Conservation (phyloP, 2,797 vertebrate species). For the Protonibea diacanthus region DNA sequence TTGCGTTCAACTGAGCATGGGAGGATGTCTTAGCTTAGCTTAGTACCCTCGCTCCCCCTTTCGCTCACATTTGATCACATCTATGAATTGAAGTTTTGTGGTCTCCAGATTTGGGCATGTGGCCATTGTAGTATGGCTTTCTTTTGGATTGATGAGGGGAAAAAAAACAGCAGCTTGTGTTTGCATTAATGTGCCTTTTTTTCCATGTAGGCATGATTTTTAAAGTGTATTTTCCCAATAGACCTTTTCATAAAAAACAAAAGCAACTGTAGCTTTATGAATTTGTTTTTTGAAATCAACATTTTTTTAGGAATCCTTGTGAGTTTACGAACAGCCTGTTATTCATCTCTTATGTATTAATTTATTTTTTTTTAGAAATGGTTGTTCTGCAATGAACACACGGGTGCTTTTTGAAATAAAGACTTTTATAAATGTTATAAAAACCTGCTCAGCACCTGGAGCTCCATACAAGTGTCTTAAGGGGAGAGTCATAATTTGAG, state of each 20-base stretch:
- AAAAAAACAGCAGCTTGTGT: background rate
- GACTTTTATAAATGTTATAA: background rate
- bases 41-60: slow-evolving; percentile 58
- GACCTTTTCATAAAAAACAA: background rate
- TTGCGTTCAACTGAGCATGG: slow-evolving; percentile 66
- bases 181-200: background rate
- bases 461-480: background rate
- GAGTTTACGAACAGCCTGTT: too few species aligned
- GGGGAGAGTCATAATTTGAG: slow-evolving; percentile 38
- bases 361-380: too few species aligned
- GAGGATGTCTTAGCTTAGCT: slow-evolving; percentile 72
- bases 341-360: too few species aligned
- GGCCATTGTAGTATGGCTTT: slow-evolving; percentile 14
- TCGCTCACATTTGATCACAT: slow-evolving; percentile 59
- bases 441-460: background rate
- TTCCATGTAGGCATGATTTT: background rate
- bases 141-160: background rate
- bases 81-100: slow-evolving; percentile 59
- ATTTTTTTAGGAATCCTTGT: too few species aligned
- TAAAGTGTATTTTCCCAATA: background rate
- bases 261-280: background rate
- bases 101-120: slow-evolving; percentile 42
- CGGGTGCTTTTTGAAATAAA: background rate
- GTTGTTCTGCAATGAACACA: background rate
- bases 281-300: background rate